Evolutionary conservation across 2,888 invertebrate genomes (phyloP).

Genomic region (Cheilosia soror): DNA sequence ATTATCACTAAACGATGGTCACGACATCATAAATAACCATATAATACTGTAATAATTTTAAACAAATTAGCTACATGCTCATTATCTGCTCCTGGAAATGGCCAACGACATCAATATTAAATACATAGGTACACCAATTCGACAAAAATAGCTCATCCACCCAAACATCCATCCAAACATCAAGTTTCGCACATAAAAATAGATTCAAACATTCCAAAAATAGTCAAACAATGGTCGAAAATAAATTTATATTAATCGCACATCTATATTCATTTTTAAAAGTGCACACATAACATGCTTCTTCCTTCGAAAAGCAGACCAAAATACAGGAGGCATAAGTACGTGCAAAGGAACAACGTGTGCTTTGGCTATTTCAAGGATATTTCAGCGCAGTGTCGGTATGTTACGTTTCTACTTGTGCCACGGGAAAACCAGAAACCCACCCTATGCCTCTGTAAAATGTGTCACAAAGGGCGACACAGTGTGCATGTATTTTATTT

Average conservation of each 20-base stretch:
- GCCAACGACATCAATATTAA: too few species aligned
- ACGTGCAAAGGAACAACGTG: neutral
- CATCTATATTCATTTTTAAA: conserved; percentile 57
- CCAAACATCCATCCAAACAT: neutral
- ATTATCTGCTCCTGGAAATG: too few species aligned
- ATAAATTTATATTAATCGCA: conserved; percentile 57
- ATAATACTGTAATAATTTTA: too few species aligned
- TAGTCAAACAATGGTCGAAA: conserved; percentile 48
- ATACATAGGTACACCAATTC: too few species aligned
- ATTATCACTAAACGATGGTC: too few species aligned
- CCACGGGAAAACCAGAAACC: conserved; percentile 28
- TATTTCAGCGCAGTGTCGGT: conserved; percentile 51
- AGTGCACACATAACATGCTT: neutral
- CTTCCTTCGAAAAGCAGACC: neutral
- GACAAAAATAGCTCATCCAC: too few species aligned
- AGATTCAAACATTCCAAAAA: conserved; percentile 45
- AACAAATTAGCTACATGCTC: too few species aligned
- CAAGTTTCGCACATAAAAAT: neutral
- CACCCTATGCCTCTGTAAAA: neutral
- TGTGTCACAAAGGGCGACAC: conserved; percentile 23
- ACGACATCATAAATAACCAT: too few species aligned
- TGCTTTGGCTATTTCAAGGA: conserved; percentile 60
- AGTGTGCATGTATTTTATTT: conserved; percentile 46
- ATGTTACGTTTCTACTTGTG: neutral
- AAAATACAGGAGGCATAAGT: neutral